A percentile compares a stretch with the other conserved stretches of the same genome.
Conservation (phyloP, 2,797 vertebrate species). For the Chloroceryle inda region DNA sequence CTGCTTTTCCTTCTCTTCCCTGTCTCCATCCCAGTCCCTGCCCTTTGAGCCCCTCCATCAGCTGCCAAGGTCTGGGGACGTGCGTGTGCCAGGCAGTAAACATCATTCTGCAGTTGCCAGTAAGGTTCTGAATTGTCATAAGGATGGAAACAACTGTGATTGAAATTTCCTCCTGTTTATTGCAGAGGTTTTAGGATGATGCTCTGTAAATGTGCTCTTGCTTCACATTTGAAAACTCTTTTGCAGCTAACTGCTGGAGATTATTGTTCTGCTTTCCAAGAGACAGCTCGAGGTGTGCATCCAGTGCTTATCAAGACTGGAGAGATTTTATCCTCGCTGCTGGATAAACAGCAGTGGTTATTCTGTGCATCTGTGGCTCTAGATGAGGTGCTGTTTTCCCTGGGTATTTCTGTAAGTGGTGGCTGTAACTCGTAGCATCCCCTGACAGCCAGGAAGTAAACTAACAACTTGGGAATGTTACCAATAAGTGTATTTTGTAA, state of each 20-base stretch:
- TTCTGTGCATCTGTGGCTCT: not conserved
- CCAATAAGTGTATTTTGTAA: constrained; percentile 3
- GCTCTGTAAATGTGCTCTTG: not conserved
- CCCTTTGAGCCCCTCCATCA: not conserved
- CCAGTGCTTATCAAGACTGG: not conserved
- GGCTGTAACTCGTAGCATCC: not conserved
- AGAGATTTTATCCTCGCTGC: not conserved
- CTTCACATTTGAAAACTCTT: not conserved
- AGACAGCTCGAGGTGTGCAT: not conserved
- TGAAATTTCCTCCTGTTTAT: not conserved
- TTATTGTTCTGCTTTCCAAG: not conserved
- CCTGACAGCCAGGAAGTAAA: not conserved
- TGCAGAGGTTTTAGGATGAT: not conserved
- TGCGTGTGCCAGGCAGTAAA: not conserved
- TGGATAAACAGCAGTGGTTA: not conserved
- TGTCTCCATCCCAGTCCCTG: not conserved
- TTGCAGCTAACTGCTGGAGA: not conserved
- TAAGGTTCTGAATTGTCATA: not conserved
- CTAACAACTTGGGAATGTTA: not conserved
- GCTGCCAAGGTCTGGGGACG: not conserved
- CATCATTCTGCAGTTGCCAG: not conserved
- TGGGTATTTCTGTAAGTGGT: not conserved
- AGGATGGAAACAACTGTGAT: not conserved
- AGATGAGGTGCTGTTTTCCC: not conserved
- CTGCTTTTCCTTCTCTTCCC: not conserved